Base-by-base conservation (phyloP, 2,797 vertebrate genomes). In the Pangasius krempfi region DNA sequence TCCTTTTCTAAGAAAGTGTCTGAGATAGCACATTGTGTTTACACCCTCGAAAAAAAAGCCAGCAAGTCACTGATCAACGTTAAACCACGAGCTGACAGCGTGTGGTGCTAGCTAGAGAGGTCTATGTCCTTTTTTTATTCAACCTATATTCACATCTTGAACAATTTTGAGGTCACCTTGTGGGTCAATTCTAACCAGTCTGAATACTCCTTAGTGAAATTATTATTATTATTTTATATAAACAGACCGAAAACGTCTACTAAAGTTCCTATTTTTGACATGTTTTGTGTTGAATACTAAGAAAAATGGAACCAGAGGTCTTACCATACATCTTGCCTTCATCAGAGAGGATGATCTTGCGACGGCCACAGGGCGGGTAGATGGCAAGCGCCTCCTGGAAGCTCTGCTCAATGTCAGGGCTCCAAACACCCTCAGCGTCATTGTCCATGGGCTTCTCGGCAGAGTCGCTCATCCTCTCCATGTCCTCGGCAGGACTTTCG, bases 271-370 rank as follows among this genome's bases (percentile, higher is more conserved):
- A 2, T 25, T 72, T 72, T 16, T 7, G 13, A 52, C 47, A 18
- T 33, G 22, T 18, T 47, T 47, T 10, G 13, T 16, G 1, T 84
- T 64, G 16, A 47, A 44, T 4, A 44, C 20, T 10, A 22, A 1
- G 22, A 44, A 44, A 54, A 72, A 47, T 10, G 4, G 16, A 70
- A 72, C 5, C 56, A 2, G 58, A 56, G 84, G 88, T 98, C 99
- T 98, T 96, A 99, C 99, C 99, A 96, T 99, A 99, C 99, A 99
- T 99, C 97, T 99, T 99, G 93, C 99, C 99, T 96, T 99, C 99
- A 87, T 99, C 99, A 50, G 99, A 99, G 91, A 99, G 97, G 95
- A 99, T 99, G 96, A 99, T 99, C 97, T 99, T 99, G 94, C 99
- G 97, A 93, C 99, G 97, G 88, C 99, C 99, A 94, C 99, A 99